Evolutionary conservation across 2,113 vertebrate genomes (phyloP), one percentile per base, ranked within the genome.

Genomic region (Bos javanicus): DNA sequence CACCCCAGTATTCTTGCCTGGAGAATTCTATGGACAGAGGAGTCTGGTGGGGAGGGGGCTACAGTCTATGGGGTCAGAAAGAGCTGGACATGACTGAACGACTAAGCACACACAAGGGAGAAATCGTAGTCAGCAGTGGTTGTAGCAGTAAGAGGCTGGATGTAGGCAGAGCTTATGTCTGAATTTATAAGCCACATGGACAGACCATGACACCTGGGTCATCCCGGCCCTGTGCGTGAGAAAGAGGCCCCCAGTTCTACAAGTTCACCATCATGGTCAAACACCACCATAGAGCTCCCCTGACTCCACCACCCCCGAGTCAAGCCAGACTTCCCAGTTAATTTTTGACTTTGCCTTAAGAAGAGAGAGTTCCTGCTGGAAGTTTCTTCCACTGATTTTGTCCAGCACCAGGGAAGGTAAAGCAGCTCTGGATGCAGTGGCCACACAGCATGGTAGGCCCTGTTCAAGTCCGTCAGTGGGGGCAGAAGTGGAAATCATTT

Each of bases 391-490:
- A 1, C 43, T 28, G 4, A 21, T 43, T 78, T 46, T n/a, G 39
- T 14, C 33, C 14, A 1, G 52, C 21, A 1, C 3, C 33, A 7
- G 17, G 57, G 23, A 6, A 71, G 78, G 60, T 0, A 14, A 21
- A 9, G 8, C 2, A 16, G 48, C 43, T 83, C 50, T 21, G 50
- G 6, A 0, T 3, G 17, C 2, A 5, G 39, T 28, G 2, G 23
- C 39, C 3, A 9, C 3, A 8, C 0, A 0, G 50, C 71, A 5
- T 30, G 2, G 43, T 39, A 17, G 1, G 0, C 2, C 67, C 39
- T 2, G 0, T 0, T 14, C 62, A 7, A 1, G 0, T 17, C 28
- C 54, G 12, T 2, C 0, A 0, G 0, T 21, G 54, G 57, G 83
- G 57, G 48, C 60, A 13, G 87, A 43, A 15, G 33, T 1, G 5